Percentiles rank a stretch among this genome's conserved stretches.
Conservation (phyloP, 2,888 invertebrate species). For the Calameuta idolon region DNA sequence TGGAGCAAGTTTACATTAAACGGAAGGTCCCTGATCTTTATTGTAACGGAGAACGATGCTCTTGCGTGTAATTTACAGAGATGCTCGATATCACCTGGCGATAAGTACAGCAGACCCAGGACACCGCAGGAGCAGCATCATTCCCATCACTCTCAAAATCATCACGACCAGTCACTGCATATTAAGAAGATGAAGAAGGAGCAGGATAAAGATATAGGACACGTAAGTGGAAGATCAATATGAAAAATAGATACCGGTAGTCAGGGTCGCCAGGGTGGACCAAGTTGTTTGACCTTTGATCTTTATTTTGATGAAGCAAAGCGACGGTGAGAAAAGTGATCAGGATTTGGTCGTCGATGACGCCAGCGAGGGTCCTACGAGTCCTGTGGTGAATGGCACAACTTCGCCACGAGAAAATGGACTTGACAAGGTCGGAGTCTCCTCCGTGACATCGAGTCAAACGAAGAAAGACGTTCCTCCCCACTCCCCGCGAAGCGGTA, state of each 20-base stretch:
- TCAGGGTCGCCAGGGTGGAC: background rate
- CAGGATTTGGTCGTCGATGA: constrained; percentile 96
- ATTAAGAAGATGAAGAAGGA: constrained; percentile 83
- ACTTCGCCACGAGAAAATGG: constrained; percentile 89
- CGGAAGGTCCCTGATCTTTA: background rate
- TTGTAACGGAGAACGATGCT: background rate
- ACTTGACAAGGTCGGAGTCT: constrained; percentile 76
- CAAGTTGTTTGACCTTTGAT: background rate
- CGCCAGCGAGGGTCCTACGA: constrained; percentile 91
- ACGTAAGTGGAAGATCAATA: constrained; percentile 72
- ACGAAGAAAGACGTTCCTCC: constrained; percentile 58
- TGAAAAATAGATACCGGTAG: background rate
- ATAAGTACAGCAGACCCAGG: constrained; percentile 82
- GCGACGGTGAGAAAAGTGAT: constrained; percentile 88
- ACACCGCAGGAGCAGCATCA: constrained; percentile 78
- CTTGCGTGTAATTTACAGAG: constrained; percentile 70
- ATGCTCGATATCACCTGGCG: constrained; percentile 88
- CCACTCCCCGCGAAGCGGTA: constrained; percentile 77
- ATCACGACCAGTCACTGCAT: constrained; percentile 62
- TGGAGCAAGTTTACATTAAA: background rate
- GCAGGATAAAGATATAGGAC: constrained; percentile 81
- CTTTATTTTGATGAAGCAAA: constrained; percentile 65
- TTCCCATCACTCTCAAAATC: constrained; percentile 70
- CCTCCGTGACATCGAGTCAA: constrained; percentile 59
- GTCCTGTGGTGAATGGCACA: constrained; percentile 83